Evolutionary conservation across 2,797 vertebrate genomes (phyloP), one percentile per base, ranked within the genome.

Genomic region (Chelidonichthys spinosus): DNA sequence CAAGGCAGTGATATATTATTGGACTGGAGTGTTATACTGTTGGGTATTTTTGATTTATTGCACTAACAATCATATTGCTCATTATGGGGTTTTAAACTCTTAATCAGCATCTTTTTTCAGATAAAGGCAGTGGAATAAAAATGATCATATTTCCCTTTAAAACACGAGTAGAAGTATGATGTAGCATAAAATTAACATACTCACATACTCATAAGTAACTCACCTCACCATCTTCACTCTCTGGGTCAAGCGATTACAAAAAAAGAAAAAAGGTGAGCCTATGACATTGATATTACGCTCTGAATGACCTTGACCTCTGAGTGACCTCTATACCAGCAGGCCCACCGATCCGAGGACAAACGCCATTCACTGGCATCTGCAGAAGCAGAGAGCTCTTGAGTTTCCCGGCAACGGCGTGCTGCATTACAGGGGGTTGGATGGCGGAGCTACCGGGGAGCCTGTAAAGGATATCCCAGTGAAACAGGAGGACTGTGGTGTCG

Each of bases 381-480:
- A 76, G 75, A 81, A 63, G 56, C 60, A 37, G 9, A 25, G 36
- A 61, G 62, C 59, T 81, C 73, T 87, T 85, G 66, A 69, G 85
- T 90, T 90, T 86, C 88, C 87, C 73, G 76, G 86, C 67, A 84
- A 77, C 66, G 72, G 72, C 80, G 84, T 80, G 77, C 87, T 89
- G 13, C 71, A 39, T 89, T 89, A 83, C 88, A 82, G 54, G n/a
- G 42, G 46, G 70, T 52, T 77, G 70, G 76, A 64, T 65, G 63
- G 78, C 63, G 13, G 82, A 76, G 76, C 36, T 40, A 72, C 43
- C 2, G 49, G 78, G 63, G 49, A 79, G 72, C 73, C 77, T 82
- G 90, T 88, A 93, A 88, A 89, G 52, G 83, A 90, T 88, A 87
- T 83, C 80, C 55, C 47, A 2, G 61, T 78, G 91, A 88, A 93